Percentiles rank a stretch among this genome's conserved stretches.
Evolutionary conservation across 2,113 vertebrate species (phyloP).

Genomic region (Triplophysa tibetana): DNA sequence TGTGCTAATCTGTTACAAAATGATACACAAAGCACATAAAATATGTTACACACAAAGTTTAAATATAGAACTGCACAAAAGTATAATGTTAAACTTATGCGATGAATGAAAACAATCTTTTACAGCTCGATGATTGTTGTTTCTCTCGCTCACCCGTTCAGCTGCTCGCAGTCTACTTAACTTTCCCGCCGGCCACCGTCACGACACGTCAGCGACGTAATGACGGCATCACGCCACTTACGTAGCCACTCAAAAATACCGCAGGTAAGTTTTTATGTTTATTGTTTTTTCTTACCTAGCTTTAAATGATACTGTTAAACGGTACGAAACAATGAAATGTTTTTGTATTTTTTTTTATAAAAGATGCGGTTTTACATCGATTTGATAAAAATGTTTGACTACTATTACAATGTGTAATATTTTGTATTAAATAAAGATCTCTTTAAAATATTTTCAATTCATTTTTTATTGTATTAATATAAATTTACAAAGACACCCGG

Average conservation of each 20-base stretch:
- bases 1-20: neutral
- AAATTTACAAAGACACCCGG: too few relatives aligned
- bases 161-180: neutral
- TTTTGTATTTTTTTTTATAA: too few relatives aligned
- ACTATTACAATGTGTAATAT: too few relatives aligned
- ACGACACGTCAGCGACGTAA: conserved; percentile 9
- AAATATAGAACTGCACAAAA: neutral
- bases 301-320: too few relatives aligned
- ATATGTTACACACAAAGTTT: neutral
- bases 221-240: conserved; percentile 2
- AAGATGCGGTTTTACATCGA: too few relatives aligned
- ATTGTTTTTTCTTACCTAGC: too few relatives aligned
- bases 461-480: too few relatives aligned
- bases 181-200: conserved; percentile 43
- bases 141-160: neutral
- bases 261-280: too few relatives aligned
- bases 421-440: too few relatives aligned
- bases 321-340: too few relatives aligned
- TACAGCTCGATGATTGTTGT: neutral
- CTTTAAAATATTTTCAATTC: too few relatives aligned
- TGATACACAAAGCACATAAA: neutral
- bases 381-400: too few relatives aligned
- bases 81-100: neutral
- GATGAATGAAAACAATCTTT: neutral
- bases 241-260: neutral